Conservation (phyloP, 2,797 vertebrate genomes). For the Lacerta agilis region DNA sequence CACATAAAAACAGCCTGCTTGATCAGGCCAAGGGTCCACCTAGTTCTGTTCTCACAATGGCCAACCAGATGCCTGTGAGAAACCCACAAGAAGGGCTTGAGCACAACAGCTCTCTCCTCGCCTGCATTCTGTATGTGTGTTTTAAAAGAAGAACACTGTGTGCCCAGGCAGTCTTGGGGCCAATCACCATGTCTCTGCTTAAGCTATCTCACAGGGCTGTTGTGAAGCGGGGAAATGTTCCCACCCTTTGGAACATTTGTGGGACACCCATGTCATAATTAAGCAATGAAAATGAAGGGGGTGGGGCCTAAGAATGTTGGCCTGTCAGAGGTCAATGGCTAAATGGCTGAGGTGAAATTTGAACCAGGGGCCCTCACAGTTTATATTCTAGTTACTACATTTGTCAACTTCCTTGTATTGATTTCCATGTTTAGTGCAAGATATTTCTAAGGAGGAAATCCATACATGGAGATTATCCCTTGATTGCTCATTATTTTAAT, state of each 20-base stretch:
- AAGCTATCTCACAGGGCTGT: neutral
- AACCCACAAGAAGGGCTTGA: too few species aligned
- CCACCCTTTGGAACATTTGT: neutral
- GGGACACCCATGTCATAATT: neutral
- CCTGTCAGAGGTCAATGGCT: neutral
- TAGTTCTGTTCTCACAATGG: too few species aligned
- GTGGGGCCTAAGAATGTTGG: neutral
- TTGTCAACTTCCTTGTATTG: neutral
- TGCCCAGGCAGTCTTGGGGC: neutral
- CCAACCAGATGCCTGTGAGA: too few species aligned
- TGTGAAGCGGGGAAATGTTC: neutral
- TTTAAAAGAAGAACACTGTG: too few species aligned
- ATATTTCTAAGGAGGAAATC: neutral
- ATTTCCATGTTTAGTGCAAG: neutral
- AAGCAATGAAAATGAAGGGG: neutral
- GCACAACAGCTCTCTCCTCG: too few species aligned
- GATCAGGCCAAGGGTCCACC: too few species aligned
- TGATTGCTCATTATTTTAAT: neutral
- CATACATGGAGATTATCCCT: too few species aligned
- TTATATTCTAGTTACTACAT: neutral
- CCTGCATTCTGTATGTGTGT: neutral
- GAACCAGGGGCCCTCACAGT: neutral
- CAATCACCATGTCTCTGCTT: too few species aligned
- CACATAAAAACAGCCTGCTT: too few species aligned
- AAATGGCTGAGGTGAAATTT: neutral